Evolutionary conservation across 2,797 vertebrate genomes (phyloP), one percentile per base, ranked within the genome.

Genomic region (Tangara arthus): DNA sequence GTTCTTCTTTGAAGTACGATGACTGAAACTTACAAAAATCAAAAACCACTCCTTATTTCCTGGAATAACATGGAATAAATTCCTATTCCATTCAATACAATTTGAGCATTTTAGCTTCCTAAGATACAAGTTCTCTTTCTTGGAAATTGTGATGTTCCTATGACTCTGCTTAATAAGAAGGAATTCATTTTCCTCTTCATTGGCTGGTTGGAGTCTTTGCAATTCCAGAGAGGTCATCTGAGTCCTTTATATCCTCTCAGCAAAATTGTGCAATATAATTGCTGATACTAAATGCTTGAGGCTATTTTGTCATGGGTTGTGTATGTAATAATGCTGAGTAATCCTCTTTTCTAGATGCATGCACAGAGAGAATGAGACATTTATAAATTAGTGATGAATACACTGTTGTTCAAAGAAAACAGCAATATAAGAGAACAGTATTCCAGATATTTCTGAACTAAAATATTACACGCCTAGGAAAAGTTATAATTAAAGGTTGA

Each of bases 181-280:
- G 34, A 90, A 94, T 55, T 85, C 32, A 75, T 91, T 95, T 94
- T 90, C 75, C 27, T 87, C 64, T 87, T 89, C 63, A 50, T 30
- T 93, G 56, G 53, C 66, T 90, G 39, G 69, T 93, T 47, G 64
- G 52, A 66, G 57, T 60, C 86, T 91, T 73, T 80, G 23, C 10
- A 69, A 24, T 73, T 82, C 75, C 60, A 80, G 49, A 41, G 50
- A 83, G 37, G 78, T 60, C 42, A 73, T 93, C 32, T 90, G 56
- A 93, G 35, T 87, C 37, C 16, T 79, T 92, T 80, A 85, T 82
- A 80, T 64, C 39, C n/a, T 82, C 32, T 79, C 26, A 17, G 30
- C 70, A 87, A 95, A 90, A 83, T 15, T 88, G 65, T 87, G 82
- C 87, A 94, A 89, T 28, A 20, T 49, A 83, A 47, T 88, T 11